Conservation (phyloP, 2,888 invertebrate genomes). For the Apodemia duryi region DNA sequence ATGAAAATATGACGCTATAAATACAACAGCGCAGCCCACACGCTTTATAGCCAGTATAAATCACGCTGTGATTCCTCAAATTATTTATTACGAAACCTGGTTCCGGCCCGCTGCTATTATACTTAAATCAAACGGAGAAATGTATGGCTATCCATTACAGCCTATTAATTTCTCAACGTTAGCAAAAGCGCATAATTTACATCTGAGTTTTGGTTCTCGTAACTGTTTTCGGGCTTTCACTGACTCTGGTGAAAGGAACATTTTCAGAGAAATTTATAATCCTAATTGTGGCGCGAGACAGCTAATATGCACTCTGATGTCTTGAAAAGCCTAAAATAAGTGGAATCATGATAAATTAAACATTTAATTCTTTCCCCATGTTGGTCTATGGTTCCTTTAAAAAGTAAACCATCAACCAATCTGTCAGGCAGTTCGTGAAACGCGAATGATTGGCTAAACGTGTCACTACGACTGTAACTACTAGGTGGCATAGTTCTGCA, state of each 20-base stretch:
- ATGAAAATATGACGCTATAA: conserved; percentile 33
- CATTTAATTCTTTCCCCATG: too few species aligned
- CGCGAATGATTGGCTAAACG: too few species aligned
- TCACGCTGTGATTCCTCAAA: conserved; percentile 39
- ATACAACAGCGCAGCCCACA: conserved; percentile 31
- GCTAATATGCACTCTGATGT: too few species aligned
- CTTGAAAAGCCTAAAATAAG: too few species aligned
- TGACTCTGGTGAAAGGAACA: background rate
- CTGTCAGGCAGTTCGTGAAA: too few species aligned
- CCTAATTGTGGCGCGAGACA: too few species aligned
- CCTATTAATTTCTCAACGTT: conserved; percentile 16
- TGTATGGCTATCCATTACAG: conserved; percentile 24
- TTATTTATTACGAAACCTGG: conserved; percentile 40
- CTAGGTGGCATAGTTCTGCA: too few species aligned
- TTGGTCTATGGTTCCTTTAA: too few species aligned
- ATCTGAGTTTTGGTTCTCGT: conserved; percentile 17
- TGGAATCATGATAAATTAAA: too few species aligned
- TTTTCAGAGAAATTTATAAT: background rate
- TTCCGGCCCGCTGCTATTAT: conserved; percentile 30
- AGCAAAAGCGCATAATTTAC: conserved; percentile 17
- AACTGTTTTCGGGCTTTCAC: conserved; percentile 18
- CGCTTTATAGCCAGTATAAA: conserved; percentile 39
- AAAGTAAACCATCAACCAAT: too few species aligned
- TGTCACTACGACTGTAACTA: too few species aligned
- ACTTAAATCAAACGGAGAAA: conserved; percentile 26